Evolutionary conservation across 2,113 vertebrate species (phyloP).

Genomic region (Oreochromis spilurus): DNA sequence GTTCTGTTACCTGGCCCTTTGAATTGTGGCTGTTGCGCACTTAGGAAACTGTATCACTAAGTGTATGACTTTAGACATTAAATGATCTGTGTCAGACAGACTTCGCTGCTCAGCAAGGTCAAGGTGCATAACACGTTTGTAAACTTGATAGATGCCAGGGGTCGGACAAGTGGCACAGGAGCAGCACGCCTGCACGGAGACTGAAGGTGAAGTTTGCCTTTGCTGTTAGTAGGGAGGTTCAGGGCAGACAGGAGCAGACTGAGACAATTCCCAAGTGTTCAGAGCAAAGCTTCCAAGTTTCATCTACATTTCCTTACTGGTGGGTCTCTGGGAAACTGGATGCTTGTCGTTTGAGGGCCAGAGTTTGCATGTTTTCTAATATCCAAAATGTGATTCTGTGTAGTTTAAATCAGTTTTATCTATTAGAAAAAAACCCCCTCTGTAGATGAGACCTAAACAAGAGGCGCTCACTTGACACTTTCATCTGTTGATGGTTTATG

Average conservation of each 20-base stretch:
- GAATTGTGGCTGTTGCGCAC: neutral
- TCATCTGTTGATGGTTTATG: neutral
- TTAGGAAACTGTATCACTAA: neutral
- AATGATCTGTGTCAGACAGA: neutral
- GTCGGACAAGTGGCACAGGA: neutral
- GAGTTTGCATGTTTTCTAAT: neutral
- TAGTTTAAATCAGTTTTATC: neutral
- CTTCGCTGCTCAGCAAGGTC: neutral
- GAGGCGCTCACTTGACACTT: neutral
- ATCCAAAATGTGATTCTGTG: neutral
- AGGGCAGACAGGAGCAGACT: neutral
- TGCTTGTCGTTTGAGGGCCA: neutral
- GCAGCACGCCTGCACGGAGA: neutral
- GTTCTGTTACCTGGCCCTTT: neutral
- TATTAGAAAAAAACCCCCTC: accelerated
- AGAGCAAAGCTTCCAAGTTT: neutral
- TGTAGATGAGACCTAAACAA: too few relatives aligned
- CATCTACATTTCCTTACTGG: neutral
- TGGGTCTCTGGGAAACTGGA: neutral
- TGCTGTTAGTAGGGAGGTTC: neutral
- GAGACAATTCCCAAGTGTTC: neutral
- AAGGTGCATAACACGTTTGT: neutral
- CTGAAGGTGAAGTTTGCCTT: neutral
- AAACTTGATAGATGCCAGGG: neutral
- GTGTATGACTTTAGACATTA: neutral